Conservation (phyloP, 1,140 invertebrate genomes). For the Drosophila oshimai region DNA sequence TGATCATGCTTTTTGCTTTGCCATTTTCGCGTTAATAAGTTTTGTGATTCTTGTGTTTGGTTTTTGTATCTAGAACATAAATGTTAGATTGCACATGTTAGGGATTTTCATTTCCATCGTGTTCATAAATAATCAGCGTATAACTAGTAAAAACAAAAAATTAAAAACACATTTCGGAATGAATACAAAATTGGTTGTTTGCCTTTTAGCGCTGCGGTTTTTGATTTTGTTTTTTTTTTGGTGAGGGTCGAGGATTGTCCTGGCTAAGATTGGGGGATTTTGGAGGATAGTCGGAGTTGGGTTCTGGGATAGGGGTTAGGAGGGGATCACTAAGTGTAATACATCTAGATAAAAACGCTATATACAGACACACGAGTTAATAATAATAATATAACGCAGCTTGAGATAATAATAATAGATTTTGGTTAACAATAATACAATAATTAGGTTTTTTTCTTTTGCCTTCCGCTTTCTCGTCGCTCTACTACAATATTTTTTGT, state of each 20-base stretch:
- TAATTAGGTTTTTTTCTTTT: conserved; percentile 64
- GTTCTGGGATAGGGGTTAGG: not conserved
- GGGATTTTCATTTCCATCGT: conserved; percentile 40
- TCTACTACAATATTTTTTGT: conserved; percentile 50
- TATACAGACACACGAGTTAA: conserved; percentile 77
- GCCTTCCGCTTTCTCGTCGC: conserved; percentile 34
- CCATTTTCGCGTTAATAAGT: conserved; percentile 59
- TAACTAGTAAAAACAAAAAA: conserved; percentile 61
- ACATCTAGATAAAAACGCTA: conserved; percentile 81
- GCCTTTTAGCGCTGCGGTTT: conserved; percentile 64
- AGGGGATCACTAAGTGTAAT: conserved; percentile 67
- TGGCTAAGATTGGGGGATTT: not conserved
- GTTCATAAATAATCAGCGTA: conserved; percentile 65
- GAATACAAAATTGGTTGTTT: conserved; percentile 69
- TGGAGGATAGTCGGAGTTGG: not conserved
- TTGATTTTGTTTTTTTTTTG: conserved; percentile 11
- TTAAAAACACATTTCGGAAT: conserved; percentile 67
- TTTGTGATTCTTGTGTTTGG: conserved; percentile 63
- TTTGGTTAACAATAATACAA: conserved; percentile 81
- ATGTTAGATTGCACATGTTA: conserved; percentile 74
- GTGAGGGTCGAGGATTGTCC: conserved; percentile 26
- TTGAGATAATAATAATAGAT: conserved; percentile 75
- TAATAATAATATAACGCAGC: conserved; percentile 67
- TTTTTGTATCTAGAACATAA: conserved; percentile 64
- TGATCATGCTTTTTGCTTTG: conserved; percentile 51